These are phyloP conservation scores for Decapterus maruadsi DNA, from an alignment of 2,797 vertebrate genomes.

Conservation along the genomic window DNA sequence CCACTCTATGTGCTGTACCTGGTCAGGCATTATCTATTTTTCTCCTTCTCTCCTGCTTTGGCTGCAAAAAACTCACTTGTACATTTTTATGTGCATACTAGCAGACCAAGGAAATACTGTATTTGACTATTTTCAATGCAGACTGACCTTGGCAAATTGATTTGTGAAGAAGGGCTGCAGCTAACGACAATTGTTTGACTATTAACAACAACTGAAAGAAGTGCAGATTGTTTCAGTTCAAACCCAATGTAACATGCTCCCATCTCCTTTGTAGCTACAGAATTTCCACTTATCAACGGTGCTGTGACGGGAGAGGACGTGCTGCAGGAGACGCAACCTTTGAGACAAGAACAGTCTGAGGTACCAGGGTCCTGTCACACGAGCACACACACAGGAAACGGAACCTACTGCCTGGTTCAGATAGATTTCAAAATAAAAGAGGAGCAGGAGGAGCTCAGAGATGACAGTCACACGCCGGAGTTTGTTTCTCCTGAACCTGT, in stretches of 20 bases:
- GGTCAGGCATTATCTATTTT: too few relatives aligned
- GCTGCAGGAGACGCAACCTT: background rate
- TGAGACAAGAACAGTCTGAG: constrained; percentile 3
- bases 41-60: too few relatives aligned
- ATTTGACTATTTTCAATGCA: background rate
- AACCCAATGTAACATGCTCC: background rate
- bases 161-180: background rate
- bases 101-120: too few relatives aligned
- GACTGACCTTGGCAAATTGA: background rate
- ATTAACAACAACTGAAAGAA: background rate
- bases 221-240: background rate
- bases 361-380: background rate
- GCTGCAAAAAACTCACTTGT: too few relatives aligned
- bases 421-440: constrained; percentile 12
- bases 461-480: background rate
- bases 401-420: background rate
- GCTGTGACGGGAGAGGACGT: background rate
- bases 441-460: constrained; percentile 10
- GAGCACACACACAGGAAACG: background rate
- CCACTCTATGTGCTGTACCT: too few relatives aligned
- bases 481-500: background rate
- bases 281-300: background rate
- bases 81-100: too few relatives aligned
- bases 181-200: background rate
- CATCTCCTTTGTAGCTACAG: background rate